Percentiles rank a stretch among this genome's conserved stretches.
These are phyloP conservation scores for Drymodes brunneopygia DNA, from an alignment of 2,113 vertebrate species.

Conservation along the genomic window DNA sequence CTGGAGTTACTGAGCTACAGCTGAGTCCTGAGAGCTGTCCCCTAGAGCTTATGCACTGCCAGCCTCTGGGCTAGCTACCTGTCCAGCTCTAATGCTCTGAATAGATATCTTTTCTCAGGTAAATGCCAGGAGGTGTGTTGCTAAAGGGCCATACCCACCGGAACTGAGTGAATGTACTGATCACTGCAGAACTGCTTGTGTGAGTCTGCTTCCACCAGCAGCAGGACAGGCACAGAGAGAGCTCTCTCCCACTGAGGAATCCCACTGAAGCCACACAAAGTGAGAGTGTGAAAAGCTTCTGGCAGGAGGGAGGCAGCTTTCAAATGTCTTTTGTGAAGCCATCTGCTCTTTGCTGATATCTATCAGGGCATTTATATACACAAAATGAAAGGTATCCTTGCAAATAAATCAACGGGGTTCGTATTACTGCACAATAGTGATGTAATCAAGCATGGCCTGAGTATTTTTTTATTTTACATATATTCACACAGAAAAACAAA, in stretches of 20 bases:
- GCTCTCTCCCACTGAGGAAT: neutral
- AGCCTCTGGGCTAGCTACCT: neutral
- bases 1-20: neutral
- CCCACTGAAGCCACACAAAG: slow-evolving; percentile 12
- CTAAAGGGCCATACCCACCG: neutral
- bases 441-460: neutral
- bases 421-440: neutral
- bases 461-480: neutral
- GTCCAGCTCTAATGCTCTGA: neutral
- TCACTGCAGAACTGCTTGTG: neutral
- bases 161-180: neutral
- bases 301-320: slow-evolving; percentile 11
- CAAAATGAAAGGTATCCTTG: neutral
- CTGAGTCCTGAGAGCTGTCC: neutral
- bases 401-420: neutral
- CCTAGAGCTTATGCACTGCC: neutral
- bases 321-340: neutral
- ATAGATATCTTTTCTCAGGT: neutral
- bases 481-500: neutral
- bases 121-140: neutral
- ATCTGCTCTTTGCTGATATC: slow-evolving; percentile 19
- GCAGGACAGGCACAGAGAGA: neutral
- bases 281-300: slow-evolving; percentile 27
- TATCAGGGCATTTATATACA: neutral
- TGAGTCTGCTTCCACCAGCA: neutral